Base-by-base conservation (phyloP, 2,113 vertebrate genomes). In the Nothobranchius kuhntae region DNA sequence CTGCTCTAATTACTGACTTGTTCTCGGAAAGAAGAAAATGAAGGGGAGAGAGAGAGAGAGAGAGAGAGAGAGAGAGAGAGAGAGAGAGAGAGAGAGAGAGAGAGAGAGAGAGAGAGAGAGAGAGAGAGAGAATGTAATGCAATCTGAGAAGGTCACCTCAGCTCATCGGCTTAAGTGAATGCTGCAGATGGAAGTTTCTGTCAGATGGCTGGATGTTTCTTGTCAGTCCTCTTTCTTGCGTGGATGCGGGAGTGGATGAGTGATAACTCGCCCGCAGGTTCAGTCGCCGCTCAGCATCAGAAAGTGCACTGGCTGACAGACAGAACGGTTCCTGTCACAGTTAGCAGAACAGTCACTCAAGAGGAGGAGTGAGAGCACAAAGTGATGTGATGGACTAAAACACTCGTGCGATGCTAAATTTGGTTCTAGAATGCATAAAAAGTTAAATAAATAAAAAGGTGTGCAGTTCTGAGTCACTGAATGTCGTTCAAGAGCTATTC, bases 1-100 rank as follows among this genome's bases (percentile, higher is more conserved):
- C 82, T 85, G 87, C 82, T 89, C 84, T 85, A 90, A 90, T 90
- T 89, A 91, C 77, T 87, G 61, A 79, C 81, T 86, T 80, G 82
- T 84, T 81, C 86, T 80, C 77, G 79, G 72, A 87, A 86, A 76
- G 72, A 78, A 67, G 55, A 54, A 65, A 54, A 13, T 13, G 5
- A 52, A 13, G 38, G 4, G 0, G 6, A 47, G 21, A 21, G 21
- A 21, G 21, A 21, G 21, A 21, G 21, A 21, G 21, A 21, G 64
- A 47, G 9, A n/a, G n/a, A n/a, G n/a, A n/a, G n/a, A n/a, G n/a
- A n/a, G n/a, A n/a, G n/a, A n/a, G n/a, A n/a, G n/a, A n/a, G n/a
- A n/a, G n/a, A n/a, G n/a, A n/a, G n/a, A n/a, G n/a, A n/a, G n/a
- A n/a, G n/a, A n/a, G n/a, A n/a, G n/a, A n/a, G n/a, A n/a, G n/a